Base-by-base conservation (phyloP, 1,140 invertebrate species). In the Saxidomus purpurata region DNA sequence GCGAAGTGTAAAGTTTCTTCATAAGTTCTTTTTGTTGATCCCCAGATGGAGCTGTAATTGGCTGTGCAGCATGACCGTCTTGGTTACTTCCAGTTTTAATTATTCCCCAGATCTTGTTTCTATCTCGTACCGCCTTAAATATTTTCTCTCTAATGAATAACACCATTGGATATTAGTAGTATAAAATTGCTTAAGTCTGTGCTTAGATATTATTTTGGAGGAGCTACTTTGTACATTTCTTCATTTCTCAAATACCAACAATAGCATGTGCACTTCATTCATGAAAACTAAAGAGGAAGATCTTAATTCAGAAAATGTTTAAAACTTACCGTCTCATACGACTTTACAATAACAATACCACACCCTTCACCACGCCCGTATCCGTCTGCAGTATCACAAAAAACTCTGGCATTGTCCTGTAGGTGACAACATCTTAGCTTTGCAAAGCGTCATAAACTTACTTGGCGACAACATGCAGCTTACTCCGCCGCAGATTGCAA, bases 361-460 rank as follows among this genome's bases (percentile, higher is more conserved):
- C 93, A 93, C 1, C 94, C 94, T 80, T 94, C 94, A n/a, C 93
- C 93, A 71, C 93, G 67, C 3, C 90, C 92, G 84, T 94, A 94
- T 55, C 93, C 93, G 59, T 93, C 91, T 0, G 93, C 93, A 38
- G 90, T 90, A 38, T 89, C 91, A n/a, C 91, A 87, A 84, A 94
- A n/a, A 94, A 0, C 93, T 89, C 69, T 92, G 89, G 77, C 93
- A 93, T 67, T 93, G 93, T 19, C 93, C 93, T 6, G 87, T 92
- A 15, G 92, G 91, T 0, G 93, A 93, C 63, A 94, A 67, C 93
- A 94, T 94, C 59, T 90, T 81, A 3, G 93, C 92, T 86, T 93
- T 94, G 34, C 90, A 92, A 0, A 94, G 84, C 28, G 91, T 84
- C 11, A 93, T 87, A 55, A 93, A 92, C 28, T 90, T 86, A 84